Evolutionary conservation across 2,797 vertebrate genomes (phyloP).

Genomic region (Gymnothorax reevesii): DNA sequence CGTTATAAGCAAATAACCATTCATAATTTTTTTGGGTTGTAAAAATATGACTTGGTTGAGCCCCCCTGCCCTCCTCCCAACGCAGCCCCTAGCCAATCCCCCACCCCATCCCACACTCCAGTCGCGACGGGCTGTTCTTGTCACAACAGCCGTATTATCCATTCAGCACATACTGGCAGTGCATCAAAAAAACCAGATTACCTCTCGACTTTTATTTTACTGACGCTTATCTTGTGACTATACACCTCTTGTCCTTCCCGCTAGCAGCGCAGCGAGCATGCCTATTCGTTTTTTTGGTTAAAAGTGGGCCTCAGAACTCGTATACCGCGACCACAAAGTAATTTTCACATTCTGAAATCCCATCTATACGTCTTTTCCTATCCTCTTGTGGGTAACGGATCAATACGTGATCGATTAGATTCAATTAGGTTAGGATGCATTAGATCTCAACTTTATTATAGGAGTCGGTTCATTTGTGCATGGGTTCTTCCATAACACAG

Average conservation of each 20-base stretch:
- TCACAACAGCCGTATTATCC: slow-evolving; percentile 79
- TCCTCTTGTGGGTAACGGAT: not conserved
- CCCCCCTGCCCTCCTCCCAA: too few relatives aligned
- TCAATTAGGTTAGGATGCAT: not conserved
- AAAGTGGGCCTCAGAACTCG: not conserved
- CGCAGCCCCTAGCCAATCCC: too few relatives aligned
- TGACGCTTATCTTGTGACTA: slow-evolving; percentile 91
- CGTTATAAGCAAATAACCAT: slow-evolving; percentile 42
- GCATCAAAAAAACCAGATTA: slow-evolving; percentile 90
- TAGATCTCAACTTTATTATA: not conserved
- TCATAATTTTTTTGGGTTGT: slow-evolving; percentile 69
- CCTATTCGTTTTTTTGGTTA: slow-evolving; percentile 42
- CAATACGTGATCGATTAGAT: not conserved
- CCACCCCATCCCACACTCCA: slow-evolving; percentile 47
- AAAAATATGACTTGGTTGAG: slow-evolving; percentile 71
- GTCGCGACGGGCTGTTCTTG: slow-evolving; percentile 83
- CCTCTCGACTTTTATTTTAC: slow-evolving; percentile 94
- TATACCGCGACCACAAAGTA: not conserved
- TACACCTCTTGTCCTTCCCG: slow-evolving; percentile 69
- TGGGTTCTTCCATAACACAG: not conserved
- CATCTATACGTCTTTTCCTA: not conserved
- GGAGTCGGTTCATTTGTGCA: not conserved
- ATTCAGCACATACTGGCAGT: slow-evolving; percentile 75
- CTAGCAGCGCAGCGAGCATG: slow-evolving; percentile 83
- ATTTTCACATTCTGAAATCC: slow-evolving; percentile 39